Conservation (phyloP, 2,888 invertebrate species). For the Caenorhabditis afra region DNA sequence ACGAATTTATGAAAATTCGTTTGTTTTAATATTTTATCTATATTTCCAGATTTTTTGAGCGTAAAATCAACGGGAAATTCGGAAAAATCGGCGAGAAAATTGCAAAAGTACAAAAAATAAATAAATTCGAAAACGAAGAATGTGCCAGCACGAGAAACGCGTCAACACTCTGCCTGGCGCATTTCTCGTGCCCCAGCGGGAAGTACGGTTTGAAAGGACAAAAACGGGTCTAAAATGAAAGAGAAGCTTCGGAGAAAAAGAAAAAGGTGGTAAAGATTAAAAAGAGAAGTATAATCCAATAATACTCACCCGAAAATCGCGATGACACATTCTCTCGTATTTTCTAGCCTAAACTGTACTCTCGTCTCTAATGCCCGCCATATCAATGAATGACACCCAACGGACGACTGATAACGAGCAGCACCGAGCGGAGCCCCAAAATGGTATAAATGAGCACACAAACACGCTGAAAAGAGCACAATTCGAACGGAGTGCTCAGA, state of each 20-base stretch:
- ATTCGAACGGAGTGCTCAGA: background rate
- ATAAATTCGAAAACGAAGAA: slow-evolving; percentile 10
- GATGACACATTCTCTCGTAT: too few relatives aligned
- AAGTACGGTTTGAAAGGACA: too few relatives aligned
- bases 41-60: background rate
- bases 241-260: background rate
- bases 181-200: slow-evolving; percentile 4
- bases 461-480: background rate
- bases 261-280: slow-evolving; percentile 16
- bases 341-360: slow-evolving; percentile 42
- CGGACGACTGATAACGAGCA: slow-evolving; percentile 36
- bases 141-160: slow-evolving; percentile 28
- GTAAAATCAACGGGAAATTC: background rate
- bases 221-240: slow-evolving; percentile 21
- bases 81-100: background rate
- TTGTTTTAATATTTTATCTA: too few relatives aligned
- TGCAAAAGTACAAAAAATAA: background rate
- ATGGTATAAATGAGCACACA: slow-evolving; percentile 13
- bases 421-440: slow-evolving; percentile 8
- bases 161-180: slow-evolving; percentile 6
- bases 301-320: too few relatives aligned
- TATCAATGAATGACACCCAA: slow-evolving; percentile 22
- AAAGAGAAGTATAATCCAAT: background rate
- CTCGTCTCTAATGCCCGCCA: slow-evolving; percentile 37
- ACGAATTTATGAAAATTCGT: too few relatives aligned